Conservation (phyloP, 1,140 invertebrate genomes). For the Ridgeia piscesae region DNA sequence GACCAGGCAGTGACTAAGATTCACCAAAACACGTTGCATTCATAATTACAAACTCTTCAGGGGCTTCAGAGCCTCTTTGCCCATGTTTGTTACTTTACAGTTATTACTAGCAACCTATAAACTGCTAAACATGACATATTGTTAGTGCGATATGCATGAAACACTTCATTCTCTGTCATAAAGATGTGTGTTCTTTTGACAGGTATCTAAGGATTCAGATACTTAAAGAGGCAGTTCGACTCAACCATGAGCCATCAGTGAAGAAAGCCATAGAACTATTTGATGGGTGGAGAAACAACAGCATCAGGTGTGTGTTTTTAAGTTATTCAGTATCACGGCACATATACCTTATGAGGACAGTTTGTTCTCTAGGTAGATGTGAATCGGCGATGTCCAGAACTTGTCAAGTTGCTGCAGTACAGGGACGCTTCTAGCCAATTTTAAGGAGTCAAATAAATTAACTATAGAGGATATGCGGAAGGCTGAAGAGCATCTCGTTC, state of each 20-base stretch:
- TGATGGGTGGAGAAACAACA: not conserved
- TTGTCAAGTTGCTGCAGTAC: no score
- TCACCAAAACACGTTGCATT: no score
- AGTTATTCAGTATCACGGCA: not conserved
- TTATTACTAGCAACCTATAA: not conserved
- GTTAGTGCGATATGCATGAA: not conserved
- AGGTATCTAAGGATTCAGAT: not conserved
- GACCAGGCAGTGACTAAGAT: no score
- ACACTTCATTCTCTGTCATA: not conserved
- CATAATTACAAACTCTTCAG: no score
- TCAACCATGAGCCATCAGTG: not conserved
- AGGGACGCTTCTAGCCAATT: no score
- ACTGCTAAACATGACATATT: not conserved
- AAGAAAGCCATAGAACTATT: not conserved
- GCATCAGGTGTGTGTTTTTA: not conserved
- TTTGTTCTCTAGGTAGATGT: no score
- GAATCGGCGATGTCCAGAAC: no score
- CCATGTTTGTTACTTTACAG: no score
- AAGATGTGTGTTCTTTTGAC: not conserved
- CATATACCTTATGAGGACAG: not conserved
- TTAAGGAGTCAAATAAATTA: no score
- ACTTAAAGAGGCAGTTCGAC: not conserved
- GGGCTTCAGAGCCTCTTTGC: no score
- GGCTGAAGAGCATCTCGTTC: no score
- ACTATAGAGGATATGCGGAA: no score